These are phyloP conservation scores for Hirtodrosophila trivittata DNA, from an alignment of 2,888 invertebrate species.

Conservation along the genomic window DNA sequence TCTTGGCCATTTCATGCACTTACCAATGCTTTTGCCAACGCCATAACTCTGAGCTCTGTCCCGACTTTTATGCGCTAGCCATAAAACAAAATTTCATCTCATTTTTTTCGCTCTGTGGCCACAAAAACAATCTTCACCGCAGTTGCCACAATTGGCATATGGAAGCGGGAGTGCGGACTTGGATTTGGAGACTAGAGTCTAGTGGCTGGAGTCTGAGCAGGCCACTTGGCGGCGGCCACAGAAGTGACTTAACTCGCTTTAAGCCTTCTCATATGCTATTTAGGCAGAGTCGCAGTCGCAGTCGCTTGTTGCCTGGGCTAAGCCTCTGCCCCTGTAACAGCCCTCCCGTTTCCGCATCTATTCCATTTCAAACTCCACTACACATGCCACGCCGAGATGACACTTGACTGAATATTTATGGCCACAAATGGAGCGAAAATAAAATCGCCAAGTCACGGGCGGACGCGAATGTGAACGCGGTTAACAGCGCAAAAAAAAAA, in stretches of 20 bases:
- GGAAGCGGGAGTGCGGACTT: slow-evolving; percentile 27
- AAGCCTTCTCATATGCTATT: slow-evolving; percentile 56
- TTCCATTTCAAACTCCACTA: slow-evolving; percentile 77
- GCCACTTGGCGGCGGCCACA: slow-evolving; percentile 73
- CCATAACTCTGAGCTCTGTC: slow-evolving; percentile 56
- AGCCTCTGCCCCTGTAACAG: not conserved
- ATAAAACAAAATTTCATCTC: slow-evolving; percentile 49
- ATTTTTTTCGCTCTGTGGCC: slow-evolving; percentile 18
- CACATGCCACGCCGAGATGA: slow-evolving; percentile 75
- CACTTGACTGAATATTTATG: slow-evolving; percentile 79
- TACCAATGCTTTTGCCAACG: slow-evolving; percentile 48
- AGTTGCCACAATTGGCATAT: slow-evolving; percentile 50
- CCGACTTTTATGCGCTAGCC: slow-evolving; percentile 48
- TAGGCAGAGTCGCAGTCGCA: not conserved
- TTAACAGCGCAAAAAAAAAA: slow-evolving; percentile 18
- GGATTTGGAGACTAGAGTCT: slow-evolving; percentile 21
- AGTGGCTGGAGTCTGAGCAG: slow-evolving; percentile 29
- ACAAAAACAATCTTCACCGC: slow-evolving; percentile 28
- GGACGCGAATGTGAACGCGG: slow-evolving; percentile 39
- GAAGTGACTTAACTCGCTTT: slow-evolving; percentile 78
- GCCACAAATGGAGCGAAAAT: slow-evolving; percentile 79
- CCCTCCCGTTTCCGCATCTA: slow-evolving; percentile 51
- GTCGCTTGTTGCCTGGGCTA: slow-evolving; percentile 15
- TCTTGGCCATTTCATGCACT: slow-evolving; percentile 57
- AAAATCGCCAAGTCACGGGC: slow-evolving; percentile 76